Conservation (phyloP, 2,797 vertebrate genomes). For the Crocidura indochinensis region DNA sequence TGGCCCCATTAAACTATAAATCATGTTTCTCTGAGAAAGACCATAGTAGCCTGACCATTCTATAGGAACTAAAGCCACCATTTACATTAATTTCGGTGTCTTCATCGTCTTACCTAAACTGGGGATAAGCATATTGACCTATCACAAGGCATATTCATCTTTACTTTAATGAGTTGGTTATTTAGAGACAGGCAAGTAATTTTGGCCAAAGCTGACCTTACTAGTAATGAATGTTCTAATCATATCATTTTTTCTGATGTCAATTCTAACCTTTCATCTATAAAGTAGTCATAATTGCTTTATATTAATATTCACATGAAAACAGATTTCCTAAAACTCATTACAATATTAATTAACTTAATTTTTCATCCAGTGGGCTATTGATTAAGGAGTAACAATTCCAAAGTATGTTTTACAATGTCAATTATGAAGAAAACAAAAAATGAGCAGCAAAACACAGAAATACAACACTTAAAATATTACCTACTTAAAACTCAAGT, state of each 20-base stretch:
- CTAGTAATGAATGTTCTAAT: slow-evolving; percentile 35
- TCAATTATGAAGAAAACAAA: slow-evolving; percentile 6
- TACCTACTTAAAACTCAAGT: slow-evolving; percentile 22
- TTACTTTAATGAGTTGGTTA: not conserved
- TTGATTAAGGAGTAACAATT: slow-evolving; percentile 48
- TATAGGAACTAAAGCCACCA: not conserved
- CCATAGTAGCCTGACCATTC: not conserved
- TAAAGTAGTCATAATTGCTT: not conserved
- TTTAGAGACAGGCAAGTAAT: slow-evolving; percentile 5
- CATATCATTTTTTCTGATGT: slow-evolving; percentile 16
- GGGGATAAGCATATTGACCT: not conserved
- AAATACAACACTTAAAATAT: slow-evolving; percentile 63
- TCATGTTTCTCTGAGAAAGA: not conserved
- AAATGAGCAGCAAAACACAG: slow-evolving; percentile 21
- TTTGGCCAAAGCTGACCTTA: slow-evolving; percentile 1
- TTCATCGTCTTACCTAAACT: not conserved
- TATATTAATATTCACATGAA: not conserved
- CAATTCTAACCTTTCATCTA: not conserved
- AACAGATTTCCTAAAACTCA: slow-evolving; percentile 48
- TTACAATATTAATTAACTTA: slow-evolving; percentile 42
- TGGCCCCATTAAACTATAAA: not conserved
- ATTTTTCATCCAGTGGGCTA: slow-evolving; percentile 15
- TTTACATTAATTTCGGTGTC: not conserved
- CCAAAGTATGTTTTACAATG: slow-evolving; percentile 32
- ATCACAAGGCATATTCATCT: not conserved